These are phyloP conservation scores for Phoxinus phoxinus DNA, from an alignment of 2,113 vertebrate species.

Conservation along the genomic window DNA sequence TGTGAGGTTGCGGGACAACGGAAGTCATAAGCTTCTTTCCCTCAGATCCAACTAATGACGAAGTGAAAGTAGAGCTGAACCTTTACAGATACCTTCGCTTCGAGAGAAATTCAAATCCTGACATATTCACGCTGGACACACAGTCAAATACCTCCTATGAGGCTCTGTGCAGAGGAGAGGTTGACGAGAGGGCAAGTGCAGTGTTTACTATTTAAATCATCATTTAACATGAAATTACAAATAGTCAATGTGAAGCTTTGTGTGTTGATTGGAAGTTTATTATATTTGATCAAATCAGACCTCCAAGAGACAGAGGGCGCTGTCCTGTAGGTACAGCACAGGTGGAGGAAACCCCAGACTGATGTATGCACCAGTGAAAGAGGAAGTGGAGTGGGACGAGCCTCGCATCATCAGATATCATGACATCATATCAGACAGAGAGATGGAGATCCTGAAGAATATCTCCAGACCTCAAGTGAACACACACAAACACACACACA, in stretches of 20 bases:
- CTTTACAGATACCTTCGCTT: not conserved
- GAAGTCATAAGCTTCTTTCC: not conserved
- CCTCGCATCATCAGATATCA: conserved; percentile 55
- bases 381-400: conserved; percentile 54
- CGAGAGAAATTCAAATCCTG: not conserved
- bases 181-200: conserved; percentile 41
- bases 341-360: conserved; percentile 53
- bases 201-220: not conserved
- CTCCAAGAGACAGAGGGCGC: conserved; percentile 22
- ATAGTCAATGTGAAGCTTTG: not conserved
- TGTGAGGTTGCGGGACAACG: not conserved
- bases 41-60: conserved; percentile 24
- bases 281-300: conserved; percentile 37
- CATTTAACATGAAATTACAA: not conserved
- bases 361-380: conserved; percentile 51
- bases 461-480: conserved; percentile 42
- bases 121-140: conserved; percentile 20
- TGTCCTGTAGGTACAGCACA: conserved; percentile 55
- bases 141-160: conserved; percentile 2
- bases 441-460: conserved; percentile 49
- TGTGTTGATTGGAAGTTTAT: not conserved
- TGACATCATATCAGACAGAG: conserved; percentile 45
- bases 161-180: conserved; percentile 53
- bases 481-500: not conserved
- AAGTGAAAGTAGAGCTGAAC: not conserved